A percentile compares a stretch with the other conserved stretches of the same genome.
Evolutionary conservation across 2,888 invertebrate species (phyloP).

Genomic region (Galerucella nymphaeae): DNA sequence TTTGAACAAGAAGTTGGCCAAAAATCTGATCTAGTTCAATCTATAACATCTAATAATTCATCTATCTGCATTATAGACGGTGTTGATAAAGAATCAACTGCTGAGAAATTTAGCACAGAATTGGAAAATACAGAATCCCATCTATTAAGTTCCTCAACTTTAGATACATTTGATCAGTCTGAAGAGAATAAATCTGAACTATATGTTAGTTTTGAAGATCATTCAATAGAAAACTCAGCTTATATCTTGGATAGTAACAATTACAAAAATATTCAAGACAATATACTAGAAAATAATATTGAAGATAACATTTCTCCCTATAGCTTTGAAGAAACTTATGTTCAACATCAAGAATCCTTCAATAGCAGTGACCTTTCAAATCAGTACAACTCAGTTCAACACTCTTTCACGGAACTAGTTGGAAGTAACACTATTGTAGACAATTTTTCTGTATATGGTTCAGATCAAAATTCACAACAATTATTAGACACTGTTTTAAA

Average conservation of each 20-base stretch:
- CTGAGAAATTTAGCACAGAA: neutral
- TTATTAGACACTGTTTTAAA: neutral
- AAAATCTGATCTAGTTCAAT: slow-evolving; percentile 12
- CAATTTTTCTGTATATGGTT: neutral
- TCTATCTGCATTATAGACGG: slow-evolving; percentile 33
- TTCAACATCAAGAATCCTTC: neutral
- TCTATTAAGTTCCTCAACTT: neutral
- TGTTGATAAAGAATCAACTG: neutral
- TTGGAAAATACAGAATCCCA: neutral
- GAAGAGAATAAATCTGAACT: slow-evolving; percentile 4
- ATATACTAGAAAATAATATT: neutral
- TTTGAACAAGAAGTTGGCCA: neutral
- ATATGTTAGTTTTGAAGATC: neutral
- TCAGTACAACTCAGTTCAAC: neutral
- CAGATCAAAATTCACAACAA: neutral
- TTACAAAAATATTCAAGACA: slow-evolving; percentile 3
- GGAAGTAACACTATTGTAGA: slow-evolving; percentile 21
- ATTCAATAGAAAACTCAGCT: neutral
- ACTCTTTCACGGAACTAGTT: slow-evolving; percentile 15
- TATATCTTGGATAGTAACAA: neutral
- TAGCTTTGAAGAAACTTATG: slow-evolving; percentile 1
- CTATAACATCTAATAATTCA: slow-evolving; percentile 20
- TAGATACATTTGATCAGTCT: neutral
- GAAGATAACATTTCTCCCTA: neutral
- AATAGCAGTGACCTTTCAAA: neutral